Base-by-base conservation (phyloP, 2,888 invertebrate genomes). In the Pterobdella sp. region DNA sequence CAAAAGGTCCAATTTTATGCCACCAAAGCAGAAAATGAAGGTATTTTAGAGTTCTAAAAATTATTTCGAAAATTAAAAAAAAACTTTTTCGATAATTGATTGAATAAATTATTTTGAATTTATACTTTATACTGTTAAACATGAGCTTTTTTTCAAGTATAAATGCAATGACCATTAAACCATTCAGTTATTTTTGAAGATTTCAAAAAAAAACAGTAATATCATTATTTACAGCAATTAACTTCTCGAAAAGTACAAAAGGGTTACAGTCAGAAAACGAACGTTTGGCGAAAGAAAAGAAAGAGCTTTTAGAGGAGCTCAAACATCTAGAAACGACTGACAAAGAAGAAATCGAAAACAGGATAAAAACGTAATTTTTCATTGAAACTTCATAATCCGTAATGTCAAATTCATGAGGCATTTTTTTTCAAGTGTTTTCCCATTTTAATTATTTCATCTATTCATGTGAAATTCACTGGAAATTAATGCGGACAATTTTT, bases 1-100 rank as follows among this genome's bases (percentile, higher is more conserved):
- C 78, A 80, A 73, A 82, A 82, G 76, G 76, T 79, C n/a, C 60
- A 56, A n/a, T 56, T 26, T 22, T 56, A 26, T 26, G 7, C 60
- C 60, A 56, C 60, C 26, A 26, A 7, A 56, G n/a, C 10, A 7
- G 60, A 56, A 26, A n/a, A 56, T 3, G 26, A 56, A 26, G 60
- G 60, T 56, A 56, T 4, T 3, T 56, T 22, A 56, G 10, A 4
- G 42, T n/a, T n/a, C n/a, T n/a, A n/a, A n/a, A n/a, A n/a, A n/a
- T n/a, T n/a, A n/a, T n/a, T n/a, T n/a, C n/a, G n/a, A n/a, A 42
- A 22, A 22, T 42, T 42, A 14, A 42, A 42, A n/a, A n/a, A n/a
- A n/a, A n/a, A n/a, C n/a, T n/a, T n/a, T n/a, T n/a, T n/a, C n/a
- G n/a, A n/a, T n/a, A n/a, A n/a, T n/a, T n/a, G n/a, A n/a, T n/a